These are phyloP conservation scores for Ibycter americanus DNA, from an alignment of 2,797 vertebrate genomes.

Conservation along the genomic window DNA sequence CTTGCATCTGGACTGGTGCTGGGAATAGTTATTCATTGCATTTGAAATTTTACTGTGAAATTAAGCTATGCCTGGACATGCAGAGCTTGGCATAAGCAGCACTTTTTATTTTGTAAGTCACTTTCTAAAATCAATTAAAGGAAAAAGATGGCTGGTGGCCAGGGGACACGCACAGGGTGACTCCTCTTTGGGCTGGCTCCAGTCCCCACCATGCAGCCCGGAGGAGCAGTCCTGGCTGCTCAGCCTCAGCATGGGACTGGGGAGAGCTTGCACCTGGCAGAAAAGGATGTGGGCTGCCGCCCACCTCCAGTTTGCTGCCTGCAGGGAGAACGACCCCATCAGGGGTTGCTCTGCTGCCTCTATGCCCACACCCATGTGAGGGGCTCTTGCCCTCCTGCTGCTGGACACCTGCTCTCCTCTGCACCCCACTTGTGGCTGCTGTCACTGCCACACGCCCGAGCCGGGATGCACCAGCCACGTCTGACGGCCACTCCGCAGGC, in stretches of 20 bases:
- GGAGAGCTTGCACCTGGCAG: fast-evolving
- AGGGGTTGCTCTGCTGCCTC: not conserved
- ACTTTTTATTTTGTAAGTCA: conserved; percentile 18
- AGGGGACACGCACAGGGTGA: fast-evolving
- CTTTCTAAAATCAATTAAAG: conserved; percentile 41
- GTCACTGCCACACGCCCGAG: not conserved
- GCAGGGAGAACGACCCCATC: fast-evolving
- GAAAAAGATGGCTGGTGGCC: not conserved
- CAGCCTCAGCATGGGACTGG: not conserved
- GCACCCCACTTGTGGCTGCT: not conserved
- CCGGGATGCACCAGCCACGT: fast-evolving
- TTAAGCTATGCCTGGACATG: conserved; percentile 18
- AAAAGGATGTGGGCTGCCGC: not conserved
- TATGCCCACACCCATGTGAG: not conserved
- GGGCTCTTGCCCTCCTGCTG: not conserved
- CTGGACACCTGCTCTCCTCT: fast-evolving
- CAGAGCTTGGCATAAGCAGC: conserved; percentile 10
- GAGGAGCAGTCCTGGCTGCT: not conserved
- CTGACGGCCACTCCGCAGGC: fast-evolving
- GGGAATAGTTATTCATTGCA: conserved; percentile 2
- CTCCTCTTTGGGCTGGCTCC: not conserved
- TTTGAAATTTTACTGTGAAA: conserved; percentile 27
- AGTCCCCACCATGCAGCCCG: not conserved
- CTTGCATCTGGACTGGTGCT: not conserved
- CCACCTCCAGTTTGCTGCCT: fast-evolving